phyloP scores from a whole-genome alignment of 2,888 invertebrate genomes.

The Eueremaeus valkanovi region DNA sequence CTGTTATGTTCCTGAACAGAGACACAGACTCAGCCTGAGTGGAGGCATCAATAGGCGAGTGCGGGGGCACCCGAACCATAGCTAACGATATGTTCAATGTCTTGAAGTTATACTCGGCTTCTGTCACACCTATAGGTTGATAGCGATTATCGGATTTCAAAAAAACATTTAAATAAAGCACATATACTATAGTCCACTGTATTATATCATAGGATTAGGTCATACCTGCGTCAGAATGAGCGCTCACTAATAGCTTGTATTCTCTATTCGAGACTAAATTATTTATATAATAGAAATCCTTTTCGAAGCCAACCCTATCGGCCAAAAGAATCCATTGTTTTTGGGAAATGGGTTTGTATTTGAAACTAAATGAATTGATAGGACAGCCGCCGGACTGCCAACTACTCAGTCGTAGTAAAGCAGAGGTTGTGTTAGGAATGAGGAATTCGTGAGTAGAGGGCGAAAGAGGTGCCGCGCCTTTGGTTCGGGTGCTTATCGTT shows the following conservation, averaged over 20 bases:
- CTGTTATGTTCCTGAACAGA: slow-evolving; percentile 45
- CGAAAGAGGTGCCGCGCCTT: slow-evolving; percentile 46
- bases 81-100: slow-evolving; percentile 34
- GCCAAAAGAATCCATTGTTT: slow-evolving; percentile 44
- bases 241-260: slow-evolving; percentile 39
- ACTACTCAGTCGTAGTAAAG: slow-evolving; percentile 43
- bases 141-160: too few species aligned
- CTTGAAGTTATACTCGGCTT: slow-evolving; percentile 42
- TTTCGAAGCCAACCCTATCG: slow-evolving; percentile 42
- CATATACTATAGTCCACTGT: too few species aligned
- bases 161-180: too few species aligned
- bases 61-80: background rate
- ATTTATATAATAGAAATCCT: slow-evolving; percentile 42
- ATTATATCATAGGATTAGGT: too few species aligned
- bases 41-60: slow-evolving; percentile 21
- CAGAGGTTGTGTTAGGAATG: slow-evolving; percentile 43
- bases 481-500: slow-evolving; percentile 40
- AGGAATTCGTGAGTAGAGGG: slow-evolving; percentile 44
- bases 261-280: slow-evolving; percentile 36
- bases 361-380: slow-evolving; percentile 44
- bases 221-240: slow-evolving; percentile 40
- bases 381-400: slow-evolving; percentile 46
- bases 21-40: slow-evolving; percentile 36
- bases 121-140: slow-evolving; percentile 32
- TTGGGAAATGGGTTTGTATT: slow-evolving; percentile 41